Evolutionary conservation across 2,888 invertebrate genomes (phyloP).

Genomic region (Cephonodes hylas): DNA sequence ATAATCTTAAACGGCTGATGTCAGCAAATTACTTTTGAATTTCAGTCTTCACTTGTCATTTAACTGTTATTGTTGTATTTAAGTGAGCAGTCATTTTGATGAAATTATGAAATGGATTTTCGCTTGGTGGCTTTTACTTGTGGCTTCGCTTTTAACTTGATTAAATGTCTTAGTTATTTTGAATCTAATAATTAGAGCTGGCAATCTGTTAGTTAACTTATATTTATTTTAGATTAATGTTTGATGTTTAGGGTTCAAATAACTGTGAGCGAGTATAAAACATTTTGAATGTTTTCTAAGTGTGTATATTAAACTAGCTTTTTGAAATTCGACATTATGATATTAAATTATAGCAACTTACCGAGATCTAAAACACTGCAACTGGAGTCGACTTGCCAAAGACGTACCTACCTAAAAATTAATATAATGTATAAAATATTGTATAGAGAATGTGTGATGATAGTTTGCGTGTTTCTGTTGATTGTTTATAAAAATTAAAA

Average conservation of each 20-base stretch:
- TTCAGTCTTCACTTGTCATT: constrained; percentile 10
- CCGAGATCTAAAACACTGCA: constrained; percentile 20
- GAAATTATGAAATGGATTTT: constrained; percentile 9
- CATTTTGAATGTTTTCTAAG: background rate
- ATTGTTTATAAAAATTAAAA: constrained; percentile 71
- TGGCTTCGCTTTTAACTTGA: constrained; percentile 33
- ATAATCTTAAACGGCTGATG: background rate
- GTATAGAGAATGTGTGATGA: constrained; percentile 49
- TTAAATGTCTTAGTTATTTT: constrained; percentile 34
- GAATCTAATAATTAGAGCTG: constrained; percentile 26
- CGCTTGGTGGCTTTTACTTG: constrained; percentile 14
- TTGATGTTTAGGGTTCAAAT: background rate
- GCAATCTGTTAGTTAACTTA: constrained; percentile 13
- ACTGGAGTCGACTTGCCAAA: constrained; percentile 59
- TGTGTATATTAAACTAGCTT: background rate
- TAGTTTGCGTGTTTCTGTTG: constrained; percentile 63
- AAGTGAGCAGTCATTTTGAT: background rate
- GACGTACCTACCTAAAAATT: constrained; percentile 54
- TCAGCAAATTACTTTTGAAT: background rate
- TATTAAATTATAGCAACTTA: constrained; percentile 10
- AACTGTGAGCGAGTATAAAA: background rate
- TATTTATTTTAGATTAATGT: constrained; percentile 16
- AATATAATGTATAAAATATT: constrained; percentile 49
- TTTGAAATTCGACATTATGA: constrained; percentile 1
- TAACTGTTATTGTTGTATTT: constrained; percentile 1